A percentile compares a stretch with the other conserved stretches of the same genome.
Conservation (phyloP, 1,140 invertebrate species). For the Papilio helenus region DNA sequence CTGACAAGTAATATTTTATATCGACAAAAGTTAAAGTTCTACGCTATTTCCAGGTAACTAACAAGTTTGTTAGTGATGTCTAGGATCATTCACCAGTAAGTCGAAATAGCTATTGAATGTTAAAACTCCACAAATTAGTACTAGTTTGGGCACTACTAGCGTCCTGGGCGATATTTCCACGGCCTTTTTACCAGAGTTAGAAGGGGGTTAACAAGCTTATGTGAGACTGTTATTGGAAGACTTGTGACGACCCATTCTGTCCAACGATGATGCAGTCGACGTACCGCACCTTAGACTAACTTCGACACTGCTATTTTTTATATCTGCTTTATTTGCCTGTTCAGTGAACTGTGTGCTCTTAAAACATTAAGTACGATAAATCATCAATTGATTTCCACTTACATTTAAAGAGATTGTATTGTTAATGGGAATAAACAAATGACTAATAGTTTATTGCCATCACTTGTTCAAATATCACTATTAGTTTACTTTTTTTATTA, state of each 20-base stretch:
- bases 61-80: neutral
- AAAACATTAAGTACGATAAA: neutral
- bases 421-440: constrained; percentile 16
- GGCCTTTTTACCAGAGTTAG: neutral
- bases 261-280: too few species aligned
- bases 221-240: too few species aligned
- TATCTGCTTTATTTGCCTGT: too few species aligned
- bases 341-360: neutral
- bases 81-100: neutral
- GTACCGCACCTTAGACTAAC: too few species aligned
- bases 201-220: too few species aligned
- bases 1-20: neutral
- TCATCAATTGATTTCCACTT: neutral
- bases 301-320: too few species aligned
- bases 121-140: neutral
- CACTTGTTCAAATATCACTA: constrained; percentile 22
- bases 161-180: too few species aligned
- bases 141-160: too few species aligned
- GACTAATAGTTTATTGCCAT: constrained; percentile 25
- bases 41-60: neutral
- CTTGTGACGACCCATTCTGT: too few species aligned
- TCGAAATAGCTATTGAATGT: neutral
- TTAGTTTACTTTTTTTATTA: neutral
- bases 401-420: neutral
- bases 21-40: neutral